Evolutionary conservation across 2,113 vertebrate genomes (phyloP).

Genomic region (Semnornis frantzii): DNA sequence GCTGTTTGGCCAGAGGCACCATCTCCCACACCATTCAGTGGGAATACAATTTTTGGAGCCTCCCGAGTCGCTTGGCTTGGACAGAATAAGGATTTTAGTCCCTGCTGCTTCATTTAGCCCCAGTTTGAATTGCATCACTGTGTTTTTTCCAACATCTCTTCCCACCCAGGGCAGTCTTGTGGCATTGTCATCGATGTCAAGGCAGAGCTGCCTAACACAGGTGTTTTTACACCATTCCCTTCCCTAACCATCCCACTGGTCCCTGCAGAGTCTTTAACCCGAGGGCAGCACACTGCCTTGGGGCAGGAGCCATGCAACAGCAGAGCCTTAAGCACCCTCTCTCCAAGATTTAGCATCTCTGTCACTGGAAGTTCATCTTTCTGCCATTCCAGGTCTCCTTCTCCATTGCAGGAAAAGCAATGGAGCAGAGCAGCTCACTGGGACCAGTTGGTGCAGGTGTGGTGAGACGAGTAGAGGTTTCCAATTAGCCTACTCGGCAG

Average conservation of each 20-base stretch:
- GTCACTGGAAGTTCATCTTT: not conserved
- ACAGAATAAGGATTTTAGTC: not conserved
- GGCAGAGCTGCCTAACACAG: fast-evolving
- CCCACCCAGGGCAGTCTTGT: not conserved
- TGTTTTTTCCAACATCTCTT: not conserved
- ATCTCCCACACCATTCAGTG: not conserved
- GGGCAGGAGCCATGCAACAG: not conserved
- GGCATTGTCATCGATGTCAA: not conserved
- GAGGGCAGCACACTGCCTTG: fast-evolving
- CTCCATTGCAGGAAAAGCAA: fast-evolving
- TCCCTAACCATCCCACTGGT: fast-evolving
- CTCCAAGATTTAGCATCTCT: not conserved
- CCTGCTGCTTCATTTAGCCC: not conserved
- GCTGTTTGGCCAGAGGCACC: not conserved
- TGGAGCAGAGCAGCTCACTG: not conserved
- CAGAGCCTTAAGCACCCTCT: not conserved
- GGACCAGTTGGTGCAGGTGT: not conserved
- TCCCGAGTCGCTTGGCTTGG: not conserved
- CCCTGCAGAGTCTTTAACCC: not conserved
- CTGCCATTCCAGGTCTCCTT: not conserved
- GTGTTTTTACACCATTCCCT: not conserved
- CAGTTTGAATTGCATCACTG: not conserved
- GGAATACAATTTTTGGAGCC: not conserved
- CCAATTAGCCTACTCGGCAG: not conserved
- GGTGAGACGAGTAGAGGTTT: not conserved